Conservation (phyloP, 2,113 vertebrate species). For the Daboia siamensis region DNA sequence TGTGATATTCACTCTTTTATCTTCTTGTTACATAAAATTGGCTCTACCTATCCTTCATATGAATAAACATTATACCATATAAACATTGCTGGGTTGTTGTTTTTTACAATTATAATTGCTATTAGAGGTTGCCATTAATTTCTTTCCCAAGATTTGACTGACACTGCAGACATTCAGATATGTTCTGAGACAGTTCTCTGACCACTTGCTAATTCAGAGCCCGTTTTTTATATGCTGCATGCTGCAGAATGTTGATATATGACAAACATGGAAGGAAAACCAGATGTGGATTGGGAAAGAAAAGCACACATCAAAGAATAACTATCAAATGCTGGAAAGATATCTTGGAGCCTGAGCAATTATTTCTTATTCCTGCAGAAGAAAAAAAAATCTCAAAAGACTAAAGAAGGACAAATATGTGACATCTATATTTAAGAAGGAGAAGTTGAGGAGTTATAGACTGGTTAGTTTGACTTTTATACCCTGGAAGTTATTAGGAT, state of each 20-base stretch:
- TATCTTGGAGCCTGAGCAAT: not conserved
- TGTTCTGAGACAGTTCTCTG: not conserved
- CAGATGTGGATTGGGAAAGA: constrained; percentile 25
- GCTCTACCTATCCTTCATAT: not conserved
- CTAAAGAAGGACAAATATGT: constrained; percentile 7
- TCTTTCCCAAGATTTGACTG: not conserved
- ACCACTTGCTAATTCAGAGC: not conserved
- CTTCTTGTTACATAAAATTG: not conserved
- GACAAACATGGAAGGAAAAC: constrained; percentile 23
- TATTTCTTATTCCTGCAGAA: constrained; percentile 4
- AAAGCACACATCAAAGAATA: constrained; percentile 30
- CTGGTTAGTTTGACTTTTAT: constrained; percentile 27
- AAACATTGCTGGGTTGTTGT: not conserved
- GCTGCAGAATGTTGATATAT: constrained; percentile 21
- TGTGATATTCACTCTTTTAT: not conserved
- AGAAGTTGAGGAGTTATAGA: constrained; percentile 26
- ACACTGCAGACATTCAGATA: not conserved
- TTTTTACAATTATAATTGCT: not conserved
- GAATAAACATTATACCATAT: not conserved
- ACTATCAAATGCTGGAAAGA: constrained; percentile 15
- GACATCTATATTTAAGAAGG: constrained; percentile 20
- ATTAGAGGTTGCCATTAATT: not conserved
- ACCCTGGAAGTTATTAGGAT: constrained; percentile 21
- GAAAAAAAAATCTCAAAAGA: constrained; percentile 10
- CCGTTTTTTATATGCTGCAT: not conserved